A percentile compares a stretch with the other conserved stretches of the same genome.
Conservation (phyloP, 2,888 invertebrate species). For the Acrobasis consociella region DNA sequence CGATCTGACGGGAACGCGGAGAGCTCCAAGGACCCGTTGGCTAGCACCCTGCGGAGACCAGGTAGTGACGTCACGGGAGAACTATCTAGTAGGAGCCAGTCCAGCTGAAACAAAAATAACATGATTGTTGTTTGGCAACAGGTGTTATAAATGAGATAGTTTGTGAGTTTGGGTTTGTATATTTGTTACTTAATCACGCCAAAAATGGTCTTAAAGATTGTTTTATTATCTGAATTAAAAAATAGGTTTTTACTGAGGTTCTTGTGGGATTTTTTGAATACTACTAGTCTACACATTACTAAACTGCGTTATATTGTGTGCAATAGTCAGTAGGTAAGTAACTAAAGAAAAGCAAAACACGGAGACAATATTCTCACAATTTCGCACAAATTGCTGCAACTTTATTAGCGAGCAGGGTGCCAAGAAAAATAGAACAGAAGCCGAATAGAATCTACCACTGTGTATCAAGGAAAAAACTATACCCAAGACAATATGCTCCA, state of each 20-base stretch:
- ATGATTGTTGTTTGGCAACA: too few species aligned
- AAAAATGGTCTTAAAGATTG: too few species aligned
- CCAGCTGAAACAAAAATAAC: constrained; percentile 77
- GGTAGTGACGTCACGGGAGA: constrained; percentile 85
- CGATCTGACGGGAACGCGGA: constrained; percentile 91
- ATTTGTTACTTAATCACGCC: too few species aligned
- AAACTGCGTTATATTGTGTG: too few species aligned
- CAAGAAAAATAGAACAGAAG: constrained; percentile 25
- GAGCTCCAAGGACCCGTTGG: constrained; percentile 94
- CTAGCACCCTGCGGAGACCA: constrained; percentile 88
- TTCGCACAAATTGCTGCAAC: neutral
- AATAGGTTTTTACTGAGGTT: too few species aligned
- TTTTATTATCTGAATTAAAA: too few species aligned
- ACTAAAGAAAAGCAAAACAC: neutral
- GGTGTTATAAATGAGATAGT: too few species aligned
- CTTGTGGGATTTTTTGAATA: too few species aligned
- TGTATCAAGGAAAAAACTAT: constrained; percentile 30
- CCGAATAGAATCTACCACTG: constrained; percentile 21
- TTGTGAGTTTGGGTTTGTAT: too few species aligned
- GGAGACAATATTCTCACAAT: neutral
- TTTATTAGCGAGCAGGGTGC: constrained; percentile 32
- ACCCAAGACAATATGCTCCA: constrained; percentile 27
- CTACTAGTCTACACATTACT: too few species aligned
- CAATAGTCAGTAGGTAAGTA: too few species aligned
- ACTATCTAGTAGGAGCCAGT: constrained; percentile 90